Conservation (phyloP, 2,888 invertebrate genomes). For the Lasius fuliginosus region DNA sequence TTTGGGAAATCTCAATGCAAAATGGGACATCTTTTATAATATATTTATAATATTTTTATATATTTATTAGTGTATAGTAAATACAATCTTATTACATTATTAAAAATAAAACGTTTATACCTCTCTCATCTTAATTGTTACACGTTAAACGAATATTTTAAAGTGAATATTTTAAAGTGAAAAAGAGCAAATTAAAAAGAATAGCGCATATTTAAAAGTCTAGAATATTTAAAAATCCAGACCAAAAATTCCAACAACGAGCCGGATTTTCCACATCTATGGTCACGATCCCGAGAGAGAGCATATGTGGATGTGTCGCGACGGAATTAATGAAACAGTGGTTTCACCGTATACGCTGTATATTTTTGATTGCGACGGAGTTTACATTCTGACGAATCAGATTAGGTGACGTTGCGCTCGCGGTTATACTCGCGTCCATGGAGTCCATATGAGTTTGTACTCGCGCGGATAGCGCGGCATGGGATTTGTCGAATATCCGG, state of each 20-base stretch:
- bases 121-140: no score
- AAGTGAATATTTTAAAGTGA: no score
- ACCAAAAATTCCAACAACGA: neutral
- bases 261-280: slow-evolving; percentile 10
- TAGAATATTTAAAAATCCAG: neutral
- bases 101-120: no score
- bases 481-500: slow-evolving; percentile 33
- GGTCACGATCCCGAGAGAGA: neutral
- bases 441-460: slow-evolving; percentile 18
- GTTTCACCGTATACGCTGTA: slow-evolving; percentile 12
- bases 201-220: neutral
- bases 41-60: no score
- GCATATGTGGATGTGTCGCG: neutral
- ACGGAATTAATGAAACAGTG: slow-evolving; percentile 28
- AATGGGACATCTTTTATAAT: no score
- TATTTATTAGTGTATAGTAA: no score
- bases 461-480: neutral
- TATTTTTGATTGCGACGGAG: slow-evolving; percentile 38
- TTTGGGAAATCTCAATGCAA: no score
- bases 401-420: slow-evolving; percentile 26
- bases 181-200: neutral
- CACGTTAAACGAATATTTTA: neutral
- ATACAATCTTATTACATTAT: no score
- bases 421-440: neutral
- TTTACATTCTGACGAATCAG: slow-evolving; percentile 35